Percentiles rank a stretch among this genome's conserved stretches.
Conservation (phyloP, 1,140 invertebrate species). For the Lepidurus apus region DNA sequence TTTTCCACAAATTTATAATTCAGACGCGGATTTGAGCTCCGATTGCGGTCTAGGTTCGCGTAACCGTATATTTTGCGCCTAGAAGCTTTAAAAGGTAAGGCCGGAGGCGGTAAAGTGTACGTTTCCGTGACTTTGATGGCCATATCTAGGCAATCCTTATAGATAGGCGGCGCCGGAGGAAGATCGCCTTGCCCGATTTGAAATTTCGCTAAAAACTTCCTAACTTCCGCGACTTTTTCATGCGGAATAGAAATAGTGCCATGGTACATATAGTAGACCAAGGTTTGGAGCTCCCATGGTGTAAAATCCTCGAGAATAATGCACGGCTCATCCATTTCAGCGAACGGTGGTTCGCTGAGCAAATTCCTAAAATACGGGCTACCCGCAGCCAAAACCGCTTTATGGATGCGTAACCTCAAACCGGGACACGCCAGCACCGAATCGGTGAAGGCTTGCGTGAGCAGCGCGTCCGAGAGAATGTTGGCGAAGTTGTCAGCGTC, state of each 20-base stretch:
- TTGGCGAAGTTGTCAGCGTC: not conserved
- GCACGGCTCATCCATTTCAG: not conserved
- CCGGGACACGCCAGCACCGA: not conserved
- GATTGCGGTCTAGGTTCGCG: not conserved
- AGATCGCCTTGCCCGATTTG: not conserved
- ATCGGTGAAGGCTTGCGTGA: not conserved
- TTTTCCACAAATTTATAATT: not conserved
- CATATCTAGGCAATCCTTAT: not conserved
- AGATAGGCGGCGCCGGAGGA: not conserved
- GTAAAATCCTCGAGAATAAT: not conserved
- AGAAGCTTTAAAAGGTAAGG: not conserved
- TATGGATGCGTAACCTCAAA: not conserved
- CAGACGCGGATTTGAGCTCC: not conserved
- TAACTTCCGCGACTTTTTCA: not conserved
- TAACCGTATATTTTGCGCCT: not conserved
- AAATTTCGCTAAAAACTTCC: not conserved
- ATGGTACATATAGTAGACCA: not conserved
- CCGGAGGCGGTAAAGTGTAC: not conserved
- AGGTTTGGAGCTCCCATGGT: not conserved
- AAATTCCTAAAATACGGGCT: not conserved
- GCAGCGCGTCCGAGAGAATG: not conserved
- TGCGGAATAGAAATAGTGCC: not conserved
- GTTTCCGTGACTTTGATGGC: not conserved
- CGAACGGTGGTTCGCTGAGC: not conserved
- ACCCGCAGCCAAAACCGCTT: not conserved